These are phyloP conservation scores for Folsomia candida DNA, from an alignment of 2,888 invertebrate genomes.

Conservation along the genomic window DNA sequence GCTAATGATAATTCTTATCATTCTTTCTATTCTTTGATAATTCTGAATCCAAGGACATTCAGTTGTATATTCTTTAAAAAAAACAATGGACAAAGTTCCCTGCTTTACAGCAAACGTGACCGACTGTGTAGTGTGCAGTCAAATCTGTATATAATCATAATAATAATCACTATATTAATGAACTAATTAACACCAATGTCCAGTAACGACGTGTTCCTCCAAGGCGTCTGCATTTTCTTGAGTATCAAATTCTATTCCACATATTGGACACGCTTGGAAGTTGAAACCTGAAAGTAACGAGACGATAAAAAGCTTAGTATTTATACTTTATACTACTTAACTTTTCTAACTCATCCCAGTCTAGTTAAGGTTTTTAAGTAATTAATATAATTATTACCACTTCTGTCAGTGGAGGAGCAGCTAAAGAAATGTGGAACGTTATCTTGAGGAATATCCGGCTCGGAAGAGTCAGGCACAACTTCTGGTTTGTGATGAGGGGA, in stretches of 20 bases:
- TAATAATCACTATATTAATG: neutral
- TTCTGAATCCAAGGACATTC: no score
- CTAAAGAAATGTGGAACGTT: conserved; percentile 40
- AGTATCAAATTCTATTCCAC: conserved; percentile 49
- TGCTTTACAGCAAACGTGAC: no score
- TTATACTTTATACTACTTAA: no score
- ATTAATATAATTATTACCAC: conserved; percentile 24
- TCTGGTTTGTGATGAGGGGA: conserved; percentile 27
- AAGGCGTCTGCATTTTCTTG: conserved; percentile 46
- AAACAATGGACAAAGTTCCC: no score
- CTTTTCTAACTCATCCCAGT: no score
- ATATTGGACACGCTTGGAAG: conserved; percentile 49
- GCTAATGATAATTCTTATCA: no score
- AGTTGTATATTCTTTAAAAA: no score
- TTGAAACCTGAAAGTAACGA: conserved; percentile 37
- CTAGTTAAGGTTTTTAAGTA: neutral
- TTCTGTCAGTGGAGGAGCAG: conserved; percentile 40
- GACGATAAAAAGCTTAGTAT: no score
- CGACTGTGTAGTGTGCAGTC: no score
- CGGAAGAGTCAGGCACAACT: conserved; percentile 10
- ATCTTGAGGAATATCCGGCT: conserved; percentile 17
- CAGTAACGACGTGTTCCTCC: conserved; percentile 50
- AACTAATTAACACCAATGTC: conserved; percentile 35
- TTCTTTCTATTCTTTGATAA: no score
- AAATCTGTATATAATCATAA: no score